Percentiles rank a stretch among this genome's conserved stretches.
Conservation (phyloP, 2,797 vertebrate genomes). For the Cuculus canorus region DNA sequence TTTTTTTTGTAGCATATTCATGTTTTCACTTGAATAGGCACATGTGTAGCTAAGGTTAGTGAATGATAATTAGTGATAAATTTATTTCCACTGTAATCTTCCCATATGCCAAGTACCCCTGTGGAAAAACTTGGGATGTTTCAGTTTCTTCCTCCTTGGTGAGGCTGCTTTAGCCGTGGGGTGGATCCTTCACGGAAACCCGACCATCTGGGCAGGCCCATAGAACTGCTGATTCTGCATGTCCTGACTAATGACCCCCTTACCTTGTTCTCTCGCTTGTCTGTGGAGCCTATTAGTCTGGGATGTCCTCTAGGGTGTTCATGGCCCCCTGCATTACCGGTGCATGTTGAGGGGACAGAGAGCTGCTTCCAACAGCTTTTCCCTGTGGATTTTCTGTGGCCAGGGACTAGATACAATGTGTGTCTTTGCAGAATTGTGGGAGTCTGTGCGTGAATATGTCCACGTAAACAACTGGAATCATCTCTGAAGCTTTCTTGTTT, state of each 20-base stretch:
- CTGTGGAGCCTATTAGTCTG: not conserved
- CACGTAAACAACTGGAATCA: not conserved
- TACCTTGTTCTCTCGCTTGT: not conserved
- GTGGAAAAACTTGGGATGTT: not conserved
- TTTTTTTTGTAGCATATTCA: not conserved
- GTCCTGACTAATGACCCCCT: not conserved
- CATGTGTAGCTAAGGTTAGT: not conserved
- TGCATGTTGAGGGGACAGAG: fast-evolving
- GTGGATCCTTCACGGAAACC: not conserved
- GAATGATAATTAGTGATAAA: not conserved
- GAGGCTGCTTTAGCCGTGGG: not conserved
- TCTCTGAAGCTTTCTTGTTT: not conserved
- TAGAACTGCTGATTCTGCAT: not conserved
- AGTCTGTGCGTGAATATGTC: not conserved
- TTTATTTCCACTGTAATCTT: not conserved
- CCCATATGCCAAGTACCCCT: not conserved
- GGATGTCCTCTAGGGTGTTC: not conserved
- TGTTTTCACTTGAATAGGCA: not conserved
- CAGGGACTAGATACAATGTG: fast-evolving
- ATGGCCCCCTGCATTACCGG: too few relatives aligned
- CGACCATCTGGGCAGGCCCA: not conserved
- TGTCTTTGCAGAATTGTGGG: not conserved
- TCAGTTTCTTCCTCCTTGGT: not conserved
- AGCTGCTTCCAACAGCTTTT: not conserved
- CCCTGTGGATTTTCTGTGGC: not conserved